Conservation (phyloP, 2,888 invertebrate genomes). For the Lycocerus yunnanus region DNA sequence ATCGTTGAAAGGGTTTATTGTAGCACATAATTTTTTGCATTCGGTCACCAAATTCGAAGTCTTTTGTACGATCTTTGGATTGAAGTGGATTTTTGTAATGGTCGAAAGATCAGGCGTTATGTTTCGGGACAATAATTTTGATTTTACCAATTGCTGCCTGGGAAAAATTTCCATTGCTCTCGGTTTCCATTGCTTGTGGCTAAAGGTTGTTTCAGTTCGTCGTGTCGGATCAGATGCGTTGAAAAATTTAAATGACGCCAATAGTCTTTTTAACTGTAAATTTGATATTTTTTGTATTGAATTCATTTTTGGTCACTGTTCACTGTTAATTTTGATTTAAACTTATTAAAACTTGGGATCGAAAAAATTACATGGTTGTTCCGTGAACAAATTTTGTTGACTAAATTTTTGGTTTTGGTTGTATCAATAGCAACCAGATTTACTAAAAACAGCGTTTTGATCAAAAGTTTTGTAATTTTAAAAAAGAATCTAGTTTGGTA, state of each 20-base stretch:
- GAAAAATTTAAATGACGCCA: not conserved
- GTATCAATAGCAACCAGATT: no score
- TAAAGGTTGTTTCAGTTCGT: not conserved
- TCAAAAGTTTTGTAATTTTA: no score
- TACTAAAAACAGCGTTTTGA: no score
- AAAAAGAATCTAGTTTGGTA: not conserved
- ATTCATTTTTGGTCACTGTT: not conserved
- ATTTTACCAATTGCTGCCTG: not conserved
- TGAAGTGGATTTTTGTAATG: not conserved
- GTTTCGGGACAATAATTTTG: not conserved
- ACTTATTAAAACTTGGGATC: no score
- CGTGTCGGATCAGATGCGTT: not conserved
- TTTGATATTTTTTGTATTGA: not conserved
- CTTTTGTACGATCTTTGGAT: not conserved
- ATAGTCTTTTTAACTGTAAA: not conserved
- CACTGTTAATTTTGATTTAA: not conserved
- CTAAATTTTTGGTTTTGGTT: not conserved
- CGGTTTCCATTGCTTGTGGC: not conserved
- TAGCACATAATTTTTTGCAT: not conserved
- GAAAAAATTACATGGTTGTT: not conserved
- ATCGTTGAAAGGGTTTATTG: not conserved
- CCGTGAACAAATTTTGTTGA: not conserved
- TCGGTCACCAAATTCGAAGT: not conserved
- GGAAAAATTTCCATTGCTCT: not conserved
- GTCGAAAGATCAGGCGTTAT: not conserved